phyloP scores from a whole-genome alignment of 2,113 vertebrate genomes.

The Petrocephalus zakoni region DNA sequence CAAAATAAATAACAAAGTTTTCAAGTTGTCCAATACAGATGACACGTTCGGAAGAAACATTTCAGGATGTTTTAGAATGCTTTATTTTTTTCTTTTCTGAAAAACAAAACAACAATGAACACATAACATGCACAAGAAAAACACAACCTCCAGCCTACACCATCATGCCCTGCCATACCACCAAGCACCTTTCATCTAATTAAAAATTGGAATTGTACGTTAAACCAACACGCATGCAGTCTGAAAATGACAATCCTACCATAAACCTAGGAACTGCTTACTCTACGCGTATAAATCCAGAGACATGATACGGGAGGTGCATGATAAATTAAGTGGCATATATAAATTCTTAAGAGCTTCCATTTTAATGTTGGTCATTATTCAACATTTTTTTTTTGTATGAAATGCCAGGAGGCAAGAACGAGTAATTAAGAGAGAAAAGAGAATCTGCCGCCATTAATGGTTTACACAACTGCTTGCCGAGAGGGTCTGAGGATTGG shows the following conservation, averaged over 20 bases:
- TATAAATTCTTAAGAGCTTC: slow-evolving; percentile 99
- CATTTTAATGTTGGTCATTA: slow-evolving; percentile 99
- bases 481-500: slow-evolving; percentile 50
- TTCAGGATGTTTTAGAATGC: background rate
- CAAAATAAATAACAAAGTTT: background rate
- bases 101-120: slow-evolving; percentile 61
- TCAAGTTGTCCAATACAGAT: background rate
- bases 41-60: background rate
- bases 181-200: slow-evolving; percentile 44
- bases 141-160: slow-evolving; percentile 69
- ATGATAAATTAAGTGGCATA: slow-evolving; percentile 97
- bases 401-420: slow-evolving; percentile 99
- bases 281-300: slow-evolving; percentile 96
- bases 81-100: background rate
- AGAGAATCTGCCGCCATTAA: slow-evolving; percentile 99
- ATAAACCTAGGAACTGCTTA: slow-evolving; percentile 74
- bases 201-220: slow-evolving; percentile 72
- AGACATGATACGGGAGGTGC: slow-evolving; percentile 95
- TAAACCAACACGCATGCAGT: slow-evolving; percentile 88
- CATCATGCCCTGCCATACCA: slow-evolving; percentile 50
- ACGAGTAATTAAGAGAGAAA: slow-evolving; percentile 99
- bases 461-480: slow-evolving; percentile 86
- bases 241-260: slow-evolving; percentile 95
- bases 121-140: slow-evolving; percentile 61
- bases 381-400: slow-evolving; percentile 99